phyloP scores from a whole-genome alignment of 2,888 invertebrate species.

The Diploptera punctata region DNA sequence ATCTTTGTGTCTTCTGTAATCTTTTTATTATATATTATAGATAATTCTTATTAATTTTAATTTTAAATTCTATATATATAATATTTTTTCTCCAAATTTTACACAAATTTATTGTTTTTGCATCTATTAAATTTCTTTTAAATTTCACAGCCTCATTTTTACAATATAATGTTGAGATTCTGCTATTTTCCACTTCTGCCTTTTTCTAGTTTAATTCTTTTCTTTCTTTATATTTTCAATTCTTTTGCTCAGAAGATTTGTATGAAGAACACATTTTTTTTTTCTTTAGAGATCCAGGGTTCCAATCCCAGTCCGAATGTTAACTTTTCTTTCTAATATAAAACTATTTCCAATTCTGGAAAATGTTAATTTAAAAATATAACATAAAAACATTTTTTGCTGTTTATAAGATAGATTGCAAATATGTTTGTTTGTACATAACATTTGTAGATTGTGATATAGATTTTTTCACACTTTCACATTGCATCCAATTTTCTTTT shows the following conservation, averaged over 20 bases:
- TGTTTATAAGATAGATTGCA: neutral
- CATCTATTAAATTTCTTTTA: neutral
- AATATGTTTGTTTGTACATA: neutral
- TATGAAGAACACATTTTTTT: neutral
- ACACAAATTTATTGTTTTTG: neutral
- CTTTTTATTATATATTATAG: neutral
- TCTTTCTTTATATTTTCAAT: neutral
- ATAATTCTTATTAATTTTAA: neutral
- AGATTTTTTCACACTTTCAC: neutral
- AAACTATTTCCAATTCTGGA: no score
- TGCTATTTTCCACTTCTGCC: neutral
- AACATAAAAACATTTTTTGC: neutral
- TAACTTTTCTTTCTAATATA: no score
- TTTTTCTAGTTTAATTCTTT: neutral
- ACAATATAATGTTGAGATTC: neutral
- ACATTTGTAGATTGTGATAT: neutral
- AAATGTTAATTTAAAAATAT: no score
- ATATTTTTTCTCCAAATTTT: neutral
- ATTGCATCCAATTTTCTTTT: neutral
- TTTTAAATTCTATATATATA: neutral
- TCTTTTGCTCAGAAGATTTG: neutral
- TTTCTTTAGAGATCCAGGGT: neutral
- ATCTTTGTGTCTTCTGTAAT: no score
- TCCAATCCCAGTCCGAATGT: no score
- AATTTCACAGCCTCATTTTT: neutral